Evolutionary conservation across 2,797 vertebrate species (phyloP).

Genomic region (Harpagifer antarcticus): DNA sequence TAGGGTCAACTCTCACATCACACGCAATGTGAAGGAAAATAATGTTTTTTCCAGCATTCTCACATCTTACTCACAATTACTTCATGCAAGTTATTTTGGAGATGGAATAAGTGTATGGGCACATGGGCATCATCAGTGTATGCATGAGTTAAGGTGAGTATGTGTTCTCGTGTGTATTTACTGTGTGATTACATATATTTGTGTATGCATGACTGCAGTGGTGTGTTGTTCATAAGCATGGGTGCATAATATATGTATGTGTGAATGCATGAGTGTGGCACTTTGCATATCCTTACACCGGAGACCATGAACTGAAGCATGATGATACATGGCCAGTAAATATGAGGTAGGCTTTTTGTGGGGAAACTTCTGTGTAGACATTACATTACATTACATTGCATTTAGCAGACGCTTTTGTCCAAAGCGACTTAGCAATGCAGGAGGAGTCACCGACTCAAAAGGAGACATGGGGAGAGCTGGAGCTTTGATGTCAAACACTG

Average conservation of each 20-base stretch:
- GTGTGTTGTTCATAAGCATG: slow-evolving; percentile 27
- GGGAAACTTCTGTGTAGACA: too few species aligned
- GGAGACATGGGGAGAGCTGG: too few species aligned
- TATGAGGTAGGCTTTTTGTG: not conserved
- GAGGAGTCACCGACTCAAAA: too few species aligned
- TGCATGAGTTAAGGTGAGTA: slow-evolving; percentile 32
- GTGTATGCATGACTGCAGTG: slow-evolving; percentile 45
- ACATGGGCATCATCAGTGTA: slow-evolving; percentile 21
- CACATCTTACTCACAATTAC: slow-evolving; percentile 13
- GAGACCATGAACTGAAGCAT: slow-evolving; percentile 50
- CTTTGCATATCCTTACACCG: slow-evolving; percentile 26
- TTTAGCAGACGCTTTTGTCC: too few species aligned
- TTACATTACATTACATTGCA: too few species aligned
- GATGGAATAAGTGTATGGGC: not conserved
- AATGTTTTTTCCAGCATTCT: slow-evolving; percentile 1
- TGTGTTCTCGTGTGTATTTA: slow-evolving; percentile 3
- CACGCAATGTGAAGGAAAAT: slow-evolving; percentile 7
- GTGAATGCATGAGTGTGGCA: slow-evolving; percentile 31
- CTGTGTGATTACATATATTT: slow-evolving; percentile 28
- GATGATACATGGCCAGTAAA: slow-evolving; percentile 20
- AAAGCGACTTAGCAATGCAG: too few species aligned
- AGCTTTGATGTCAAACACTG: too few species aligned
- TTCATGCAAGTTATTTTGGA: slow-evolving; percentile 29
- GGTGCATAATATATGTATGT: slow-evolving; percentile 29
- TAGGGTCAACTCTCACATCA: slow-evolving; percentile 1